Base-by-base conservation (phyloP, 2,113 vertebrate species). In the Limanda limanda region DNA sequence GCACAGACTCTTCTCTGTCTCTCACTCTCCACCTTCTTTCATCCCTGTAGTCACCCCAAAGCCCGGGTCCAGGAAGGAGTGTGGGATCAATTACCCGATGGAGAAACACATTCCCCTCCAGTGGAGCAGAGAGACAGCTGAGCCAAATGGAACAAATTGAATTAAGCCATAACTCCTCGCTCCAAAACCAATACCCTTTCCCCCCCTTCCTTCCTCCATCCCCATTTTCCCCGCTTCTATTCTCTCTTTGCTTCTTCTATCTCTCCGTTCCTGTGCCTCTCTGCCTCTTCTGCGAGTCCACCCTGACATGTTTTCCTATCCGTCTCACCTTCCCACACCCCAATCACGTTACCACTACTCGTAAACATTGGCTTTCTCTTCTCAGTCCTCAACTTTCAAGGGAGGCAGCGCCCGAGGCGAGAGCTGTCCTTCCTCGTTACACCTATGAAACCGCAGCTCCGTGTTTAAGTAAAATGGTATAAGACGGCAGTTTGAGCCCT, bases 101-200 rank as follows among this genome's bases (percentile, higher is more conserved):
- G 72, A 88, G 74, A 81, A 88, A 86, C 82, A 88, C 86, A 88
- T 86, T 91, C 84, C 86, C 88, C 90, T 93, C 86, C 84, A 88
- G 78, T 73, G 79, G 79, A 92, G 87, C 88, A 90, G 81, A 89
- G 86, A 91, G 85, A 77, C 90, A 91, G 82, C 90, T 76, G 87
- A 87, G 81, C 84, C 83, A 83, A 91, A 88, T 90, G 83, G 89
- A 92, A 92, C 88, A 91, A 92, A 92, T 81, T 89, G 82, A 93
- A 92, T 92, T 84, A 90, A 90, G 83, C 86, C 88, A 91, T 84
- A 92, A 86, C 84, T 89, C 84, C 69, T n/a, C 35, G 73, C 81
- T 83, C 67, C 63, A 88, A 85, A 91, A 88, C 83, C 82, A 83
- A 87, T 89, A 86, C 62, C 25, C 4, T 18, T 61, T 60, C 40